phyloP scores from a whole-genome alignment of 2,888 invertebrate genomes.

The Gasteruption jaculator region DNA sequence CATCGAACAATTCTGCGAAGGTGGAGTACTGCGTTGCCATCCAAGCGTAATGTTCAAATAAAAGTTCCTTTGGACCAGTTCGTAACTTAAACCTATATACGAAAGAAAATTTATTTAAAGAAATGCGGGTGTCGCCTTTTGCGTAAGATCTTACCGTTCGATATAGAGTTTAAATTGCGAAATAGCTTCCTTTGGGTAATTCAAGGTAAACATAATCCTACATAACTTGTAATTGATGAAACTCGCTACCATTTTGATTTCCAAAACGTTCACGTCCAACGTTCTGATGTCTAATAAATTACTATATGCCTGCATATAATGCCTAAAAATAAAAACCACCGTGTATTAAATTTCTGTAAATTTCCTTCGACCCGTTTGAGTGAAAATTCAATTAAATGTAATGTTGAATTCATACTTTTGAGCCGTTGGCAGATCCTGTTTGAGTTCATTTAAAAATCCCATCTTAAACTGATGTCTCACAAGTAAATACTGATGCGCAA shows the following conservation, averaged over 20 bases:
- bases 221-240: slow-evolving; percentile 96
- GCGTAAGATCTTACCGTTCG: slow-evolving; percentile 59
- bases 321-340: slow-evolving; percentile 52
- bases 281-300: slow-evolving; percentile 84
- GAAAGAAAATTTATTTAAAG: slow-evolving; percentile 9
- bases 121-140: too few relatives aligned
- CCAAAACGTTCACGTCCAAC: slow-evolving; percentile 86
- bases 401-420: slow-evolving; percentile 67
- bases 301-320: slow-evolving; percentile 85
- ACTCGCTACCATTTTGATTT: slow-evolving; percentile 92
- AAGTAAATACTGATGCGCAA: slow-evolving; percentile 85
- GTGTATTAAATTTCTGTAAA: too few relatives aligned
- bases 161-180: slow-evolving; percentile 89
- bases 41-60: slow-evolving; percentile 96
- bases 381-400: too few relatives aligned
- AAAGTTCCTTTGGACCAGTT: slow-evolving; percentile 76
- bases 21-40: slow-evolving; percentile 83
- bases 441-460: slow-evolving; percentile 90
- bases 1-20: slow-evolving; percentile 95
- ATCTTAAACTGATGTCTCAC: slow-evolving; percentile 97
- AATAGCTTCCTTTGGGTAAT: slow-evolving; percentile 90
- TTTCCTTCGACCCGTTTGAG: too few relatives aligned
- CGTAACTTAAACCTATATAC: slow-evolving; percentile 64
- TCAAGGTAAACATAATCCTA: slow-evolving; percentile 81
- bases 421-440: slow-evolving; percentile 82